Percentiles rank a stretch among this genome's conserved stretches.
These are phyloP conservation scores for Serilophus lunatus DNA, from an alignment of 2,113 vertebrate species.

Conservation along the genomic window DNA sequence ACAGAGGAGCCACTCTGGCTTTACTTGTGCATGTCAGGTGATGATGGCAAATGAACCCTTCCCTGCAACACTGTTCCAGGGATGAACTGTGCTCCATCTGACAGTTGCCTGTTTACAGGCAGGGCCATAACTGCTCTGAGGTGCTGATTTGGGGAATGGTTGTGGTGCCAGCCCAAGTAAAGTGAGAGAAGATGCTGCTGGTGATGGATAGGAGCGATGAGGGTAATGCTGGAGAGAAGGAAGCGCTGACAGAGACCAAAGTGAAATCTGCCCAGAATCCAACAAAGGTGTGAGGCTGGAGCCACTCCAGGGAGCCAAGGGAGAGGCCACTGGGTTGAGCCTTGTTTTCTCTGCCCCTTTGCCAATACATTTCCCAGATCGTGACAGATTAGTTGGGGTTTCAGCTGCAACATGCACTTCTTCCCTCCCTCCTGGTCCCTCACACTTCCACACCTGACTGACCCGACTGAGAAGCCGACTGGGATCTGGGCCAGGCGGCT, in stretches of 20 bases:
- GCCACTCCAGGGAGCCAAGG: neutral
- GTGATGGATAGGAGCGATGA: neutral
- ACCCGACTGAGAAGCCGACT: neutral
- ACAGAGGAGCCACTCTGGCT: neutral
- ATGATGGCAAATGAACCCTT: neutral
- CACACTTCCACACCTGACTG: neutral
- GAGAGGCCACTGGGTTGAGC: neutral
- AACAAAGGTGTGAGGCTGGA: slow-evolving; percentile 4
- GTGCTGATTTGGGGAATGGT: neutral
- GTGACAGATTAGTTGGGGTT: neutral
- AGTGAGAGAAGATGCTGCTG: neutral
- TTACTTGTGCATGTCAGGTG: neutral
- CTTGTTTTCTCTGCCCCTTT: neutral
- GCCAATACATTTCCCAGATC: neutral
- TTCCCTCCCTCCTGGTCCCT: neutral
- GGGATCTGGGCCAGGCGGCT: neutral
- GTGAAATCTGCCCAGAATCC: neutral
- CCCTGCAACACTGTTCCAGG: neutral
- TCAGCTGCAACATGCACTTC: neutral
- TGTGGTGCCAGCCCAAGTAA: neutral
- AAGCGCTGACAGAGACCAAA: neutral
- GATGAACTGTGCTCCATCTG: neutral
- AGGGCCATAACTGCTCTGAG: neutral
- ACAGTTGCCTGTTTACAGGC: neutral
- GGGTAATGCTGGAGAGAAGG: neutral